Base-by-base conservation (phyloP, 2,113 vertebrate genomes). In the Megalops atlanticus region DNA sequence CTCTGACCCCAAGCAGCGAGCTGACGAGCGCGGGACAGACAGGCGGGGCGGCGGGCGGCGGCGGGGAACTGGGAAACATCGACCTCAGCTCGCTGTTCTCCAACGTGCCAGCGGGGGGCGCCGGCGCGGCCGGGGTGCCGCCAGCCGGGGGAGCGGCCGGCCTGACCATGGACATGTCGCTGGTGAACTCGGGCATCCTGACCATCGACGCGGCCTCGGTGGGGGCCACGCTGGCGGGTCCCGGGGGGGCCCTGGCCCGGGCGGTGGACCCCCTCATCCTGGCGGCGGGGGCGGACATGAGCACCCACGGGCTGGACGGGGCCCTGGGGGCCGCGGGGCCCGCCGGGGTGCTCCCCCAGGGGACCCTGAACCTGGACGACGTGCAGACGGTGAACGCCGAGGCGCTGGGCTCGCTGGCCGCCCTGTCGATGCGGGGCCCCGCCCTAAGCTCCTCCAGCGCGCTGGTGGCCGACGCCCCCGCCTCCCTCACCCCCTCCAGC, bases 41-140 rank as follows among this genome's bases (percentile, higher is more conserved):
- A 81, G 91, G 90, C 0, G 95, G 95, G 35, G 92, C 95, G 4
- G 89, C 92, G 38, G 92, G 93, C 83, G 76, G 93, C 0, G 93
- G 92, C 7, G 96, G 93, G 0, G 96, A 96, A 84, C 93, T 98
- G 71, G 91, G 93, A 85, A 97, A 93, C 82, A 80, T 98, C 45
- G 97, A 99, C 91, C 94, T 99, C 0, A 95, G 95, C 2, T 97
- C 97, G 0, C 93, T 99, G 11, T 98, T 99, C 90, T 96, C 96
- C 14, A 93, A 92, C 0, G 90, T 96, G 14, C 93, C 96, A 0
- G 90, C 92, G 5, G 92, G 90, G 43, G 69, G 83, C 0, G 88
- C 90, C 14, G 47, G 79, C 18, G 80, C 85, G 0, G 24, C 86
- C 0, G 86, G 90, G 64, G 84, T 87, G 0, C 87, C 88, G 3